Evolutionary conservation across 2,888 invertebrate species (phyloP).

Genomic region (Operophtera brumata): DNA sequence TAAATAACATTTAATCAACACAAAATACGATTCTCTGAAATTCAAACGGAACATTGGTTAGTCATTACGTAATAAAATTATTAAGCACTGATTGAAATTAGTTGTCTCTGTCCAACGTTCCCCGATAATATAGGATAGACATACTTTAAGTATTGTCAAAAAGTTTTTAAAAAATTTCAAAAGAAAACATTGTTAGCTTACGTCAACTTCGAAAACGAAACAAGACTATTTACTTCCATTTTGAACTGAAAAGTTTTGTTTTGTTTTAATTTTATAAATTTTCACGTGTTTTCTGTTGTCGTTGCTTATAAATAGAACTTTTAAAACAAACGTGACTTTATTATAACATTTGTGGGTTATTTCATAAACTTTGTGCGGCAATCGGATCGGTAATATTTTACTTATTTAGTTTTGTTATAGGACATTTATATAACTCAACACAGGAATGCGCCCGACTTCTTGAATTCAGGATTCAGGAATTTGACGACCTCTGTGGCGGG

Average conservation of each 20-base stretch:
- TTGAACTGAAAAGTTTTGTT: too few species aligned
- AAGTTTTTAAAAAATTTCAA: not conserved
- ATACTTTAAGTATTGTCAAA: not conserved
- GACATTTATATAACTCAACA: too few species aligned
- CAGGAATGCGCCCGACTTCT: too few species aligned
- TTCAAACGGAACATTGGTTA: too few species aligned
- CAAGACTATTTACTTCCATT: too few species aligned
- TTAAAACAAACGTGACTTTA: not conserved
- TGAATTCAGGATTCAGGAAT: too few species aligned
- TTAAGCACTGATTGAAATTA: not conserved
- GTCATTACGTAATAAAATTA: not conserved
- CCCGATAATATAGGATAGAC: not conserved
- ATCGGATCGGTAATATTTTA: too few species aligned
- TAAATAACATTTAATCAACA: too few species aligned
- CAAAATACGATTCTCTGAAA: too few species aligned
- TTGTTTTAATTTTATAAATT: not conserved
- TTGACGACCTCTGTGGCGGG: too few species aligned
- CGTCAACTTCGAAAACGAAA: not conserved
- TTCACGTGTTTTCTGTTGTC: not conserved
- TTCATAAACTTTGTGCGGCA: too few species aligned
- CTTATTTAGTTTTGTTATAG: too few species aligned
- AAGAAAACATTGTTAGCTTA: not conserved
- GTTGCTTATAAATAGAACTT: not conserved
- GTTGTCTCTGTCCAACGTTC: not conserved
- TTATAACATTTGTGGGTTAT: not conserved